Base-by-base conservation (phyloP, 2,113 vertebrate genomes). In the Toxotes jaculatrix region DNA sequence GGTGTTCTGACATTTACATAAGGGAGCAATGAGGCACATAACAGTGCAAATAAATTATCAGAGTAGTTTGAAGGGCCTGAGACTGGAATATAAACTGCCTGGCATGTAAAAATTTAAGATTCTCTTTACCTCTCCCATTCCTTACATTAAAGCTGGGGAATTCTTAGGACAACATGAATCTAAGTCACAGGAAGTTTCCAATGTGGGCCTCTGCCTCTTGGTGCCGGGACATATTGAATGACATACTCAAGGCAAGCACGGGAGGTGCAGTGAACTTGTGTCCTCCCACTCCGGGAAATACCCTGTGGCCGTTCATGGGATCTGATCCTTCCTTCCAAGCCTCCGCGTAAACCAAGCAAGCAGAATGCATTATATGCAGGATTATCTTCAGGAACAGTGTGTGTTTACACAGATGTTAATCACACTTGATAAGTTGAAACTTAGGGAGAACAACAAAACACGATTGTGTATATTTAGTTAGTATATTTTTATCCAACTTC, bases 341-440 rank as follows among this genome's bases (percentile, higher is more conserved):
- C 81, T 77, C 83, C 64, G 21, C 77, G 72, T 77, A 83, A 85
- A 80, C 85, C 74, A 67, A 82, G 49, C 86, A 77, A 85, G 65
- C 74, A 80, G 62, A 76, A 64, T 66, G 59, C 77, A 86, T 91
- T 82, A 82, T 65, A 77, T 77, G 78, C 63, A 73, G 83, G 84
- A 92, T 91, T 88, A 91, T 90, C 86, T 82, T n/a, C 79, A 80
- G 90, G 77, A 92, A 87, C 88, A 51, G 79, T 88, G 92, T 87
- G 61, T 87, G 88, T 92, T 93, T 93, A 80, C 81, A 87, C 88
- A 93, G 92, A 93, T 91, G 87, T 86, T 90, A 90, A 91, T 91
- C 89, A 21, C 27, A 57, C 77, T 81, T 64, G 68, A 93, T 87
- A 79, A 81, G 67, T n/a, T 85, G 69, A 63, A 83, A 68, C 43